Conservation (phyloP, 92 coral and sea anemone genomes). For the Siderastrea siderea region DNA sequence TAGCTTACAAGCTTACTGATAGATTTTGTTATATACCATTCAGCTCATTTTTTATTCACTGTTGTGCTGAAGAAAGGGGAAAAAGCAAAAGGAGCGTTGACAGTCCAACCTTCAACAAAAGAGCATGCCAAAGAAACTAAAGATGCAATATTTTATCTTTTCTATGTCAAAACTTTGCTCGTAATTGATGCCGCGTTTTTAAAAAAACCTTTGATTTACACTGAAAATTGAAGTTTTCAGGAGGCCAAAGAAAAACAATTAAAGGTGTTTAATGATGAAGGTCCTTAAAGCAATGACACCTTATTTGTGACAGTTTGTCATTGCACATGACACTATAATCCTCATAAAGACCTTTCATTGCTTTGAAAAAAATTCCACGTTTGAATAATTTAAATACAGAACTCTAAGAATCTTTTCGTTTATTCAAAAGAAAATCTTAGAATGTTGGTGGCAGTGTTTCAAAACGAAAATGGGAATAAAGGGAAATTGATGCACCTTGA, state of each 20-base stretch:
- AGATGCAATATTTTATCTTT: neutral
- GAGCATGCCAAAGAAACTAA: neutral
- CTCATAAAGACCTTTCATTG: constrained; percentile 1
- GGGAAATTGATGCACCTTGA: neutral
- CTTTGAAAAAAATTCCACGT: neutral
- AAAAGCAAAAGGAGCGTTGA: neutral
- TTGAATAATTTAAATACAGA: constrained; percentile 14
- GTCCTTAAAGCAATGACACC: neutral
- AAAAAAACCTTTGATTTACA: constrained; percentile 8
- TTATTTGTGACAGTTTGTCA: constrained; percentile 10
- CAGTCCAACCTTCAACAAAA: neutral
- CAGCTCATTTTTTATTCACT: neutral
- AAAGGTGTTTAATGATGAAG: neutral
- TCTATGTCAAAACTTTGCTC: neutral
- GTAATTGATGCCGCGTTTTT: neutral
- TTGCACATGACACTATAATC: constrained; percentile 26
- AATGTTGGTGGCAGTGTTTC: neutral
- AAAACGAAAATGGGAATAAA: neutral
- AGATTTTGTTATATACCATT: neutral
- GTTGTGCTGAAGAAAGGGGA: neutral
- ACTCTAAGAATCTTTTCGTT: neutral
- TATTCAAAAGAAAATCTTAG: neutral
- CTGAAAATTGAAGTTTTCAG: neutral
- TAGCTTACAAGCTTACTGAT: neutral
- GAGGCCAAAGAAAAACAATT: neutral